A percentile compares a stretch with the other conserved stretches of the same genome.
Evolutionary conservation across 53 echinoderm and acorn worm genomes (phyloP).

Genomic region (Mesocentrotus franciscanus): DNA sequence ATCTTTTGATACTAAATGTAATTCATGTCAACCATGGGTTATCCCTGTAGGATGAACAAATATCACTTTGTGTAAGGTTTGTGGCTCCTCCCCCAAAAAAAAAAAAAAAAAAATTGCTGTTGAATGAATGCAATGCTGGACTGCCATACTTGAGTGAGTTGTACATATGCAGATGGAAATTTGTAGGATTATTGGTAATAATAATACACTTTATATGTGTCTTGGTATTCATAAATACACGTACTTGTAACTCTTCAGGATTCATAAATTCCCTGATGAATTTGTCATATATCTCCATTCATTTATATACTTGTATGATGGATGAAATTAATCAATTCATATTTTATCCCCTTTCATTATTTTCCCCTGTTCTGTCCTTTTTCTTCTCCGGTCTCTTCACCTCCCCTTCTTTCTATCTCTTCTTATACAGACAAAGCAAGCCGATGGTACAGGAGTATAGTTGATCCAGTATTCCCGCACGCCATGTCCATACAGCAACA

Average conservation of each 20-base stretch:
- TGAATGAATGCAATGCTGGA: background rate
- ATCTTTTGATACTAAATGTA: too few relatives aligned
- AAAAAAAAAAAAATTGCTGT: too few relatives aligned
- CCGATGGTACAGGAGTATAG: conserved; percentile 60
- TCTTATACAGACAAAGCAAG: conserved; percentile 46
- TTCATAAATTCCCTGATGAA: background rate
- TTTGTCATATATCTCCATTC: background rate
- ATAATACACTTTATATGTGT: background rate
- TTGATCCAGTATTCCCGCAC: conserved; percentile 5
- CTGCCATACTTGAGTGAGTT: background rate
- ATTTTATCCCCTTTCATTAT: too few relatives aligned
- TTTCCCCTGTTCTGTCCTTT: too few relatives aligned
- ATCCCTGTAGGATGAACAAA: too few relatives aligned
- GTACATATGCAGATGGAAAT: background rate
- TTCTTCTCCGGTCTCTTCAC: background rate
- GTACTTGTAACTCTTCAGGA: background rate
- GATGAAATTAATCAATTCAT: background rate
- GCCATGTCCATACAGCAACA: conserved; percentile 31
- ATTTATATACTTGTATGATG: background rate
- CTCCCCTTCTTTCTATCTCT: background rate
- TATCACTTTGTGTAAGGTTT: too few relatives aligned
- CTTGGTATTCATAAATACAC: background rate
- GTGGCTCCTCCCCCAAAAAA: too few relatives aligned
- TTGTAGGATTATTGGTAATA: background rate
- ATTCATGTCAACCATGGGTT: too few relatives aligned